These are phyloP conservation scores for Caenorhabditis tropicalis DNA, from an alignment of 1,140 invertebrate species.

Conservation along the genomic window DNA sequence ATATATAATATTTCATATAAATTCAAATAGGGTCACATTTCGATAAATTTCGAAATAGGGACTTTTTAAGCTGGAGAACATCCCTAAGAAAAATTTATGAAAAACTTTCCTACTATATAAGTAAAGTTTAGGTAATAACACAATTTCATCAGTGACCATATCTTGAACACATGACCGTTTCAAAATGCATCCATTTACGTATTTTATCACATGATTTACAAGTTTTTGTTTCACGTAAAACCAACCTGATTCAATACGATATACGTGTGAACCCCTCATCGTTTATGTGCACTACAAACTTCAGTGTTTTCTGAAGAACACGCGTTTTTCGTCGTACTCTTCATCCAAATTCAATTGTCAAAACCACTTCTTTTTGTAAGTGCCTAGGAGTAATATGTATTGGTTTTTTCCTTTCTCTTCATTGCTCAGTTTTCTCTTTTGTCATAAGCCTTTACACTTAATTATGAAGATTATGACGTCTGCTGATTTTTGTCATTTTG, in stretches of 20 bases:
- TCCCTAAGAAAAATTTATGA: no score
- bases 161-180: not conserved
- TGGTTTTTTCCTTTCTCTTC: not conserved
- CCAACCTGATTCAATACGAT: not conserved
- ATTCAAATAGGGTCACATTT: no score
- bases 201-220: not conserved
- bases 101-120: no score
- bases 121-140: no score
- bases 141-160: no score
- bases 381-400: constrained; percentile 28
- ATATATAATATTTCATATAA: no score
- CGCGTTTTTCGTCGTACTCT: not conserved
- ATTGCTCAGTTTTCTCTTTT: not conserved
- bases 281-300: constrained; percentile 3
- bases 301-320: constrained; percentile 21
- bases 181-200: not conserved
- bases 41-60: no score
- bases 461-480: constrained; percentile 10
- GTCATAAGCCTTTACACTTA: not conserved
- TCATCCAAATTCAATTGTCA: constrained; percentile 37
- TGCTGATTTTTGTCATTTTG: not conserved
- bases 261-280: not conserved
- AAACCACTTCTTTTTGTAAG: constrained; percentile 35
- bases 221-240: not conserved
- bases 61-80: no score